A percentile compares a stretch with the other conserved stretches of the same genome.
phyloP scores from a whole-genome alignment of 1,140 invertebrate species.

The Drosophila funebris region DNA sequence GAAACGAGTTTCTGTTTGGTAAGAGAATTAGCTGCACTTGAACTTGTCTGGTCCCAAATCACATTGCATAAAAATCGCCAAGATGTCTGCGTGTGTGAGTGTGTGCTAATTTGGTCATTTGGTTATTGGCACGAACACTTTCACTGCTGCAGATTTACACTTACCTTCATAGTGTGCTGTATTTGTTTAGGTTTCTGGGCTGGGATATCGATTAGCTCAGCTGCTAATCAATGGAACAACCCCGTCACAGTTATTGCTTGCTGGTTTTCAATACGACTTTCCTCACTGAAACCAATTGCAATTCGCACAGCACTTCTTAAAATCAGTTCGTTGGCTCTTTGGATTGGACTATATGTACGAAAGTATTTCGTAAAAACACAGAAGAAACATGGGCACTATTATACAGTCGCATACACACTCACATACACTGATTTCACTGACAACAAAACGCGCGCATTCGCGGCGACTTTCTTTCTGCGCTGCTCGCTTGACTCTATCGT shows the following conservation, averaged over 20 bases:
- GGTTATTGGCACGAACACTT: constrained; percentile 52
- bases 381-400: background rate
- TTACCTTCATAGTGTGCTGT: constrained; percentile 63
- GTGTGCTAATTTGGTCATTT: constrained; percentile 54
- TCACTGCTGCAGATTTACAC: constrained; percentile 47
- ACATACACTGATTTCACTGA: constrained; percentile 53
- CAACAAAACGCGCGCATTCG: constrained; percentile 55
- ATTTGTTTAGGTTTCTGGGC: constrained; percentile 13
- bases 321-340: constrained; percentile 13
- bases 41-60: constrained; percentile 62
- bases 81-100: background rate
- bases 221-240: constrained; percentile 57
- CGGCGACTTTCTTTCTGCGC: constrained; percentile 67
- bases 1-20: constrained; percentile 58
- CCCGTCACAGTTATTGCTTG: constrained; percentile 1
- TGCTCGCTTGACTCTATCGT: constrained; percentile 5
- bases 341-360: background rate
- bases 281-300: constrained; percentile 61
- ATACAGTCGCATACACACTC: background rate
- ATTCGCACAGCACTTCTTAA: constrained; percentile 41
- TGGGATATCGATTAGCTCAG: constrained; percentile 53
- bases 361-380: background rate
- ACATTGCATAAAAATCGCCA: constrained; percentile 63
- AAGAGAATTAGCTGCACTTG: constrained; percentile 68
- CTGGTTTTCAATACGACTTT: constrained; percentile 48